A percentile compares a stretch with the other conserved stretches of the same genome.
These are phyloP conservation scores for Polypterus bichir DNA, from an alignment of 2,113 vertebrate species.

Conservation along the genomic window DNA sequence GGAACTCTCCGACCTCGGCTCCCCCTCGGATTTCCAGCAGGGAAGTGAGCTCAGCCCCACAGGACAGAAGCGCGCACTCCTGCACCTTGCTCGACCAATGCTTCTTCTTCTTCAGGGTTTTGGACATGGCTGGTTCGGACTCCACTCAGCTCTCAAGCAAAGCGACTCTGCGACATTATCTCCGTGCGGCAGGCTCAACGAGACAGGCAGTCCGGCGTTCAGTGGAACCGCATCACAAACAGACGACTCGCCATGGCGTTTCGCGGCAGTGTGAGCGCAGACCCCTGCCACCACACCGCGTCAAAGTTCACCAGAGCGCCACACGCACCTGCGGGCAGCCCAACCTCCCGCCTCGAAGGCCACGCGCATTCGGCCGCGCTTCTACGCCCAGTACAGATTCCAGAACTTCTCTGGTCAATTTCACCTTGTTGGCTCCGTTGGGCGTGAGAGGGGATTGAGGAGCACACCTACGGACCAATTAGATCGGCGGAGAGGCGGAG, in stretches of 20 bases:
- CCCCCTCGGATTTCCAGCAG: slow-evolving; percentile 70
- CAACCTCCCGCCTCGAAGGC: background rate
- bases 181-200: background rate
- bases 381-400: slow-evolving; percentile 24
- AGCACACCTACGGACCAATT: slow-evolving; percentile 33
- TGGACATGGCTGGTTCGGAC: slow-evolving; percentile 59
- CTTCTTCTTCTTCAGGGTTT: slow-evolving; percentile 86
- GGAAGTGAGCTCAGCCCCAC: slow-evolving; percentile 55
- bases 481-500: background rate
- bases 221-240: background rate
- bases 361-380: background rate
- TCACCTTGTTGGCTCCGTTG: slow-evolving; percentile 33
- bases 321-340: too few species aligned
- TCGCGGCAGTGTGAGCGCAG: background rate
- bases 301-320: background rate
- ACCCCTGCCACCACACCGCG: background rate
- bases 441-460: background rate
- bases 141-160: slow-evolving; percentile 28
- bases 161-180: slow-evolving; percentile 16
- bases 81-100: slow-evolving; percentile 88
- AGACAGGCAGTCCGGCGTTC: background rate
- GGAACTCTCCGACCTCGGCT: slow-evolving; percentile 84
- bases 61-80: slow-evolving; percentile 69
- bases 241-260: background rate
- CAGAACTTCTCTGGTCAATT: slow-evolving; percentile 47